Percentiles rank a stretch among this genome's conserved stretches.
phyloP scores from a whole-genome alignment of 2,888 invertebrate genomes.

The Aporophyla lueneburgensis region DNA sequence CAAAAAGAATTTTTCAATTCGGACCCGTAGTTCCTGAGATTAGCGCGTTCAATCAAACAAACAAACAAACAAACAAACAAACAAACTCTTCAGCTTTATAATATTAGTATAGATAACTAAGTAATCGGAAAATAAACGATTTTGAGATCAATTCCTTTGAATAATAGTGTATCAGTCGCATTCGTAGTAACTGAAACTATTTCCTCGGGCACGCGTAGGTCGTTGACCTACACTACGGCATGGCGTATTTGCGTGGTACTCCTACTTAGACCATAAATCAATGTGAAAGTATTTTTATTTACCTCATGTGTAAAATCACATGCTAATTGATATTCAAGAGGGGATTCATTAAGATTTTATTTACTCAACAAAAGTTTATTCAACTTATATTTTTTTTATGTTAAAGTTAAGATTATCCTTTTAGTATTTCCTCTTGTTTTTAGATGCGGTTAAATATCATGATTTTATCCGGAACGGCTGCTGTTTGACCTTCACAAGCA shows the following conservation, averaged over 20 bases:
- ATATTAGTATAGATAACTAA: too few relatives aligned
- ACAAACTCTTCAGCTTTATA: too few relatives aligned
- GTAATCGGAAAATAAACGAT: constrained; percentile 54
- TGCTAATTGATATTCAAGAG: constrained; percentile 58
- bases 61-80: too few relatives aligned
- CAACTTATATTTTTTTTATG: constrained; percentile 10
- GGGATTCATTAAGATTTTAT: constrained; percentile 37
- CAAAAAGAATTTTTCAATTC: too few relatives aligned
- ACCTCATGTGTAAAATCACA: constrained; percentile 51
- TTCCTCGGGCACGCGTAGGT: constrained; percentile 63
- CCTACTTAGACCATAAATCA: constrained; percentile 65
- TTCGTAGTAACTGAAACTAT: constrained; percentile 62
- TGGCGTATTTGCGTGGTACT: constrained; percentile 68
- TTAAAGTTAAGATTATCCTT: constrained; percentile 15
- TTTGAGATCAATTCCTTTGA: constrained; percentile 45
- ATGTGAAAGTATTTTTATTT: constrained; percentile 66
- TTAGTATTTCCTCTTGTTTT: constrained; percentile 4
- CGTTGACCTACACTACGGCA: constrained; percentile 61
- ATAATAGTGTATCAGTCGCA: constrained; percentile 57
- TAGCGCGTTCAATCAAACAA: too few relatives aligned
- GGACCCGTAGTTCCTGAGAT: too few relatives aligned
- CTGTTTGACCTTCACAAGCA: constrained; percentile 33
- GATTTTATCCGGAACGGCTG: constrained; percentile 12
- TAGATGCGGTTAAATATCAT: constrained; percentile 15
- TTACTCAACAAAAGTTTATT: constrained; percentile 31